Conservation (phyloP, 2,113 vertebrate species). For the Myxocyprinus asiaticus region DNA sequence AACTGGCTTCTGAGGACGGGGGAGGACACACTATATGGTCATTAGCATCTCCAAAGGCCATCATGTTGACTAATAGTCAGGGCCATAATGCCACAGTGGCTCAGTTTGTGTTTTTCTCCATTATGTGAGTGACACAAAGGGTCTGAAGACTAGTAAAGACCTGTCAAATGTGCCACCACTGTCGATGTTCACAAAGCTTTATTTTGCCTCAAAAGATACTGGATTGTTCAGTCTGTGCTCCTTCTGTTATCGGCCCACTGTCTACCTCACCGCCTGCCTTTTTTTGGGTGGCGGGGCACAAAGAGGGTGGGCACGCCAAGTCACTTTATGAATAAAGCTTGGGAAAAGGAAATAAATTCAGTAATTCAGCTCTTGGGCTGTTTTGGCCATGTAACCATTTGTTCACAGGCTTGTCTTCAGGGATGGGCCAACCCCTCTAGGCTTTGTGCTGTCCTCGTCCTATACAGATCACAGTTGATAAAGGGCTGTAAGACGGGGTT, state of each 20-base stretch:
- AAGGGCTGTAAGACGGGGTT: constrained; percentile 42
- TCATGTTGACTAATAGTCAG: constrained; percentile 81
- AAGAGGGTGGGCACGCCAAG: constrained; percentile 60
- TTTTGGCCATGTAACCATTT: constrained; percentile 86
- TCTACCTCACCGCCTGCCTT: constrained; percentile 15
- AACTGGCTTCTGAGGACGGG: constrained; percentile 76
- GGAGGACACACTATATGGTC: constrained; percentile 80
- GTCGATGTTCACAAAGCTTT: constrained; percentile 85
- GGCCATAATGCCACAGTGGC: constrained; percentile 81
- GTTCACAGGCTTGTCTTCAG: constrained; percentile 86
- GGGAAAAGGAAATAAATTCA: constrained; percentile 82
- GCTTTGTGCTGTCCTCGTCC: constrained; percentile 79
- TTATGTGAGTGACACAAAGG: constrained; percentile 94
- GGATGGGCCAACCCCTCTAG: constrained; percentile 69
- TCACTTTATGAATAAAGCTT: constrained; percentile 79
- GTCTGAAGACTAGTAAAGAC: constrained; percentile 84
- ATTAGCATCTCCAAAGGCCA: constrained; percentile 98
- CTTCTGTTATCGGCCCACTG: constrained; percentile 65
- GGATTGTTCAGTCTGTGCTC: constrained; percentile 72
- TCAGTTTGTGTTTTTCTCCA: constrained; percentile 90
- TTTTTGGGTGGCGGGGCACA: constrained; percentile 34
- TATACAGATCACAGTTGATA: constrained; percentile 59
- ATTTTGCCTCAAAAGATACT: constrained; percentile 66
- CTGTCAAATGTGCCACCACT: constrained; percentile 91
- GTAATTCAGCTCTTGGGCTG: constrained; percentile 79